These are phyloP conservation scores for Linnaemya vulpina DNA, from an alignment of 2,888 invertebrate species.

Conservation along the genomic window DNA sequence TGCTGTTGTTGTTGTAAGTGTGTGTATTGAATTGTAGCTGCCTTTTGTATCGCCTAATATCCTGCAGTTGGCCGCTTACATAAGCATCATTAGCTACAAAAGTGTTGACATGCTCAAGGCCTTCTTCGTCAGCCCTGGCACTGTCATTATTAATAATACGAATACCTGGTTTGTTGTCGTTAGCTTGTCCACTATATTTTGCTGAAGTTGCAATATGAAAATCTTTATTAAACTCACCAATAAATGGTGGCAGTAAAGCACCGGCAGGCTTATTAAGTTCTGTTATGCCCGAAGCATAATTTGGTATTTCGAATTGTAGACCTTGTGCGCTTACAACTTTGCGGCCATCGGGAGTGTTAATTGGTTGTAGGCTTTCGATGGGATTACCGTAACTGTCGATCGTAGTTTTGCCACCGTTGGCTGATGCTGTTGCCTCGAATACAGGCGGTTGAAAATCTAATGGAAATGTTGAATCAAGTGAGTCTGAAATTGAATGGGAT, in stretches of 20 bases:
- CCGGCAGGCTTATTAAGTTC: conserved; percentile 81
- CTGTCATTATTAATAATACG: conserved; percentile 24
- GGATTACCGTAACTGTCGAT: conserved; percentile 83
- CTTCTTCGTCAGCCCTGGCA: conserved; percentile 23
- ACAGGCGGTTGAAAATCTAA: conserved; percentile 81
- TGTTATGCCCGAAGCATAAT: conserved; percentile 83
- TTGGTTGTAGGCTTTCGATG: conserved; percentile 79
- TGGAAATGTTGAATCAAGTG: conserved; percentile 81
- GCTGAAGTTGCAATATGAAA: conserved; percentile 51
- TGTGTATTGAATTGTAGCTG: conserved; percentile 49
- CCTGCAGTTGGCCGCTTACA: conserved; percentile 18
- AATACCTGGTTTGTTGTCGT: conserved; percentile 43
- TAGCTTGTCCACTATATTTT: conserved; percentile 47
- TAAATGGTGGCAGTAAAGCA: conserved; percentile 82
- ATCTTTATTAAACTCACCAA: conserved; percentile 80
- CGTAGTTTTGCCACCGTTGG: conserved; percentile 12
- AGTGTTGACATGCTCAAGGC: conserved; percentile 6
- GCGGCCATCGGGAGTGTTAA: conserved; percentile 81
- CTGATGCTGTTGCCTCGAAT: conserved; percentile 46
- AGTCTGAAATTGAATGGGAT: conserved; percentile 79
- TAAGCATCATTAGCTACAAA: conserved; percentile 27
- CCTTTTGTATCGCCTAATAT: conserved; percentile 48
- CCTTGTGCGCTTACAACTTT: conserved; percentile 81
- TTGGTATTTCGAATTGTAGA: conserved; percentile 82
- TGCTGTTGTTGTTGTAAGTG: conserved; percentile 38